A percentile compares a stretch with the other conserved stretches of the same genome.
phyloP scores from a whole-genome alignment of 1,140 invertebrate genomes.

The Spodoptera frugiperda region DNA sequence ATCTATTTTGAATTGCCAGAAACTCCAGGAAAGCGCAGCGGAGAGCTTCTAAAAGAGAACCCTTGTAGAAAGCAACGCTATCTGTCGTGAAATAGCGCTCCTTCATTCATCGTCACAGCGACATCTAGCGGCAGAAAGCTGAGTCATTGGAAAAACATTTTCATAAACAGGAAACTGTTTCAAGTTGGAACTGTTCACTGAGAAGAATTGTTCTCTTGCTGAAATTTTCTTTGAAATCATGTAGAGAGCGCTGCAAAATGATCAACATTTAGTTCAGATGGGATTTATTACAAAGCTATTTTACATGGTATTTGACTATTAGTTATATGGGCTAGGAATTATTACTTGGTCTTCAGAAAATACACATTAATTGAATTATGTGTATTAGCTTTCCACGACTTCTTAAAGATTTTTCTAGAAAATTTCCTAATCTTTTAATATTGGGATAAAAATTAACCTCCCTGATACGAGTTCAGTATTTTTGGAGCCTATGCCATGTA shows the following conservation, averaged over 20 bases:
- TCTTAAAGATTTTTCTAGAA: no score
- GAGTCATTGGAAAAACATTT: background rate
- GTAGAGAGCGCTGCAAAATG: background rate
- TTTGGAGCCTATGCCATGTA: no score
- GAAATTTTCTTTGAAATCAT: background rate
- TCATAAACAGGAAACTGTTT: background rate
- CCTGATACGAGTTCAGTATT: no score
- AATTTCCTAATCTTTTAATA: no score
- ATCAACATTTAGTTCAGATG: background rate
- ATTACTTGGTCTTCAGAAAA: no score
- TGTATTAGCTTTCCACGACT: no score
- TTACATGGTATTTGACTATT: no score
- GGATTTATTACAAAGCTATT: background rate
- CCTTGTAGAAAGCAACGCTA: background rate
- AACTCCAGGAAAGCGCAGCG: no score
- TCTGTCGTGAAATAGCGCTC: background rate
- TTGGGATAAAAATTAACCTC: no score
- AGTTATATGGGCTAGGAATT: no score
- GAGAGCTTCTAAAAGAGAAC: background rate
- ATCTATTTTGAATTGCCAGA: background rate
- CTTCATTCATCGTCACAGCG: background rate
- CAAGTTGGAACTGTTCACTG: background rate
- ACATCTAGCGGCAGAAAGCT: conserved; percentile 31
- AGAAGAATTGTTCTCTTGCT: background rate
- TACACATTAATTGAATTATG: no score